Conservation (phyloP, 2,888 invertebrate genomes). For the Camptogramma bilineatum region DNA sequence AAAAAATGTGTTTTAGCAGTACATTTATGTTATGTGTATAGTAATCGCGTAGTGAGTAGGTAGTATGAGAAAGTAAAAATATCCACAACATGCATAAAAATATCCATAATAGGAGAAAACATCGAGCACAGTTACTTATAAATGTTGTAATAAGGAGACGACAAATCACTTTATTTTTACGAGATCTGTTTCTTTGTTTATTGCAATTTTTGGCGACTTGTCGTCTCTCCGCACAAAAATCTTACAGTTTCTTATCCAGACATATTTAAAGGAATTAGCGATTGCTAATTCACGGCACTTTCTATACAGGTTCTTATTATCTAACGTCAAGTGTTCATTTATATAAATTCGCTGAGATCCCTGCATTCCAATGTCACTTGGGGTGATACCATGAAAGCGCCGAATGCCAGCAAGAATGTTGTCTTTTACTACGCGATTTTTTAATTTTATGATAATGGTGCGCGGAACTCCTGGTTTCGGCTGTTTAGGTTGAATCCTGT, state of each 20-base stretch:
- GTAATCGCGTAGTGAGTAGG: too few relatives aligned
- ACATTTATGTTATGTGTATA: too few relatives aligned
- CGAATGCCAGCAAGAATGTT: slow-evolving; percentile 19
- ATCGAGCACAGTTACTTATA: too few relatives aligned
- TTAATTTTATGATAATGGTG: slow-evolving; percentile 19
- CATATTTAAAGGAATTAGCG: slow-evolving; percentile 6
- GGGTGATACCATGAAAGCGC: slow-evolving; percentile 25
- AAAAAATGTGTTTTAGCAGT: too few relatives aligned
- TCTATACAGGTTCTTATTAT: slow-evolving; percentile 13
- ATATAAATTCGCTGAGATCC: slow-evolving; percentile 27
- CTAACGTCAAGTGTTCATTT: slow-evolving; percentile 21
- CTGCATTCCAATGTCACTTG: slow-evolving; percentile 24
- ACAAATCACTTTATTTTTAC: slow-evolving; percentile 20
- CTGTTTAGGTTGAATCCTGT: slow-evolving; percentile 13
- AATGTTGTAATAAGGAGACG: slow-evolving; percentile 20
- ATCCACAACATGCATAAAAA: too few relatives aligned
- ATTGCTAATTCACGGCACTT: slow-evolving; percentile 6
- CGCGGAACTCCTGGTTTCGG: slow-evolving; percentile 13
- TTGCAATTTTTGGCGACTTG: slow-evolving; percentile 26
- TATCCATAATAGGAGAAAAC: too few relatives aligned
- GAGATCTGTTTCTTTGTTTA: slow-evolving; percentile 16
- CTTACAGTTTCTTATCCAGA: slow-evolving; percentile 21
- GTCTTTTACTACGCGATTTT: slow-evolving; percentile 13
- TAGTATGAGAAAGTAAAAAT: too few relatives aligned
- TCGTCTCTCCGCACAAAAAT: slow-evolving; percentile 27